Evolutionary conservation across 1,140 invertebrate species (phyloP), one percentile per base, ranked within the genome.

Genomic region (Ditylenchus dipsaci): DNA sequence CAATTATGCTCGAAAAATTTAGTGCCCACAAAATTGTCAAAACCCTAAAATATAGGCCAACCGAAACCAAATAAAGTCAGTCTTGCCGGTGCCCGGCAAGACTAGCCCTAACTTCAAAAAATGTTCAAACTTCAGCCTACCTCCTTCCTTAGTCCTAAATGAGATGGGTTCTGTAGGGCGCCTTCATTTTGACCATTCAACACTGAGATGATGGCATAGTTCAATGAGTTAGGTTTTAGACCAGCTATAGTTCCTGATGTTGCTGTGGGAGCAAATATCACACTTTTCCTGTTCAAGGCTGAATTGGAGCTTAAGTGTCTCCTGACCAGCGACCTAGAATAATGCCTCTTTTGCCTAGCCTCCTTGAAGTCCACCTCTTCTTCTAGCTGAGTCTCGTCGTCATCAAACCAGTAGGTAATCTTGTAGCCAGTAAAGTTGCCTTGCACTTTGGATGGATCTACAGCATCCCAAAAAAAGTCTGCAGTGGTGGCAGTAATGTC

Each of bases 381-480:
- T n/a, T 76, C 71, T 15, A 45, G 19, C 21, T 61, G 49, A 53
- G 15, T 15, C 3, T 76, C 61, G 57, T 79, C 75, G 47, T 79
- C 76, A 49, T 83, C 76, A 30, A 69, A 66, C 80, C 80, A 82
- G 53, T 72, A 81, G 47, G 77, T 78, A 43, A 82, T 73, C 68
- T 94, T 94, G 83, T 96, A 97, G 13, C 93, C 93, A 77, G 89
- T 90, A 83, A 96, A 92, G 83, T 95, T 90, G n/a, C 93, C 93
- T 49, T 78, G 75, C 21, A 83, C 77, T 42, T 73, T 65, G 11
- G 27, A 23, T 13, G 73, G 72, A 68, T 82, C 79, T 19, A 82
- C 79, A 1, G 80, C 63, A 49, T 83, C 73, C 80, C 80, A 82
- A 33, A 67, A 29, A 63, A 82, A 82, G 15, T 65, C 67, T 8